Percentiles rank a stretch among this genome's conserved stretches.
Conservation (phyloP, 2,113 vertebrate species). For the Aleadryas rufinucha region DNA sequence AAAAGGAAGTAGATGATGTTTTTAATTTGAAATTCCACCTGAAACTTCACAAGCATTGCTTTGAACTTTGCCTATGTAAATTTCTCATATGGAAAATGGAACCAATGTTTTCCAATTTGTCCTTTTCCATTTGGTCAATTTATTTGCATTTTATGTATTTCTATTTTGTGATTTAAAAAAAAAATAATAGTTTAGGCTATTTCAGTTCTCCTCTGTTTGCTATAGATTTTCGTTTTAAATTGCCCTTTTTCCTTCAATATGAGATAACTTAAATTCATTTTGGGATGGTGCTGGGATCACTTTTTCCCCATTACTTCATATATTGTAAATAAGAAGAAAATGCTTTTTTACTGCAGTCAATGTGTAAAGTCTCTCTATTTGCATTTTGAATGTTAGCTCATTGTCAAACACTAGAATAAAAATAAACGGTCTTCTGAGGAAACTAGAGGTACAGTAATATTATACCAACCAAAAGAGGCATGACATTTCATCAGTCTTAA, state of each 20-base stretch:
- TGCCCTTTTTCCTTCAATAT: neutral
- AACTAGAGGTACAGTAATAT: neutral
- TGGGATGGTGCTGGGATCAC: neutral
- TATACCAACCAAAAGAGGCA: neutral
- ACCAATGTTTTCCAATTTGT: neutral
- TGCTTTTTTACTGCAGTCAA: neutral
- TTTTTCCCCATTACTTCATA: neutral
- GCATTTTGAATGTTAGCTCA: neutral
- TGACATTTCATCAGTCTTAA: neutral
- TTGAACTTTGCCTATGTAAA: neutral
- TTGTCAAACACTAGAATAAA: neutral
- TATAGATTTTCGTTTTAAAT: constrained; percentile 36
- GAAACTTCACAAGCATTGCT: neutral
- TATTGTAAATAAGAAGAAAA: constrained; percentile 22
- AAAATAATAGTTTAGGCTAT: neutral
- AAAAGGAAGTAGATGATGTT: neutral
- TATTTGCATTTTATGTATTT: neutral
- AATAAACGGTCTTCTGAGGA: neutral
- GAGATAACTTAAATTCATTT: constrained; percentile 25
- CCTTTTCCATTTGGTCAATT: neutral
- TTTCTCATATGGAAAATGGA: neutral
- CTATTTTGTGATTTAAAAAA: neutral
- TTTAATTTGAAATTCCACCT: neutral
- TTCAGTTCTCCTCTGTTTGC: neutral
- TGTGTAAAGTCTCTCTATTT: neutral